phyloP scores from a whole-genome alignment of 2,113 vertebrate species.

The Macquaria ambigua region DNA sequence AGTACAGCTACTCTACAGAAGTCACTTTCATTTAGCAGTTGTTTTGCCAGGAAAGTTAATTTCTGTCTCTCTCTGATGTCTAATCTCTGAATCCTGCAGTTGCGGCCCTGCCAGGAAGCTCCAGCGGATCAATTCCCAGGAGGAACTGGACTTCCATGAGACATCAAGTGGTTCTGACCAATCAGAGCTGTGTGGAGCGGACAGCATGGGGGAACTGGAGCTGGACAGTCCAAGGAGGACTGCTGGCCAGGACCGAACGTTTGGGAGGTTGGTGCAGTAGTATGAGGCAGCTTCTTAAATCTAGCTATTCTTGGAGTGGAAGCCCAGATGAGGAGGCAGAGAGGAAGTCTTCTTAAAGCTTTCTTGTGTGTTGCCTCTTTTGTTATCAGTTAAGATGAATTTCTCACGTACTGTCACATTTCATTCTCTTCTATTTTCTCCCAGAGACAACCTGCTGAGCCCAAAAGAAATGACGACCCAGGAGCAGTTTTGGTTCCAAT shows the following conservation, averaged over 20 bases:
- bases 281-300: not conserved
- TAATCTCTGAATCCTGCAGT: slow-evolving; percentile 51
- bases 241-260: not conserved
- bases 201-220: slow-evolving; percentile 55
- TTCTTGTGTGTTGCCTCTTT: not conserved
- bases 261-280: slow-evolving; percentile 53
- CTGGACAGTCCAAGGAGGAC: slow-evolving; percentile 19
- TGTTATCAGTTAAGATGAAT: not conserved
- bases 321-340: not conserved
- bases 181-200: slow-evolving; percentile 75
- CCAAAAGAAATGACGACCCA: slow-evolving; percentile 26
- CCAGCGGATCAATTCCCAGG: slow-evolving; percentile 85
- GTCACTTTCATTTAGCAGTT: not conserved
- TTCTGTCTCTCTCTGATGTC: not conserved
- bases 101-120: slow-evolving; percentile 70
- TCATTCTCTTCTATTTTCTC: not conserved
- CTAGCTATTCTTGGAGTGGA: not conserved
- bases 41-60: not conserved
- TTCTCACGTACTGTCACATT: not conserved
- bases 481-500: slow-evolving; percentile 47
- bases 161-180: slow-evolving; percentile 77
- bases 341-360: not conserved
- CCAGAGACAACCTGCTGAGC: slow-evolving; percentile 42
- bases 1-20: not conserved
- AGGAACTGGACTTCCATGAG: slow-evolving; percentile 82